Base-by-base conservation (phyloP, 2,113 vertebrate genomes). In the Ceuthmochares aereus region DNA sequence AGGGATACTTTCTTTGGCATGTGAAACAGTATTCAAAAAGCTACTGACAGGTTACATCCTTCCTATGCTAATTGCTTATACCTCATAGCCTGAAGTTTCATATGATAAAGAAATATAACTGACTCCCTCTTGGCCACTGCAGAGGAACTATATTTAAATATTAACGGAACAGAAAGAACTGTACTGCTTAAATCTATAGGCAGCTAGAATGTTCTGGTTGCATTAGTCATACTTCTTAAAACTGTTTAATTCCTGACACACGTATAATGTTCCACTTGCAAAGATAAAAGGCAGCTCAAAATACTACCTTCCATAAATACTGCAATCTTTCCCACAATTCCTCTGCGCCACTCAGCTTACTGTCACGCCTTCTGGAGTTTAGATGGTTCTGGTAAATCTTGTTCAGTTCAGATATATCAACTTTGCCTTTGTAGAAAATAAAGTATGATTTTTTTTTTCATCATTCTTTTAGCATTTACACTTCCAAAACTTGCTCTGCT, bases 271-370 rank as follows among this genome's bases (percentile, higher is more conserved):
- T 90, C 66, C 76, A 90, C 91, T 95, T 89, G 80, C 72, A 96
- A 93, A 78, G 94, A 97, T 84, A 97, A 95, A 77, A 95, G 95
- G 68, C 82, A 97, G 89, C 93, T 97, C 93, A 97, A 98, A 97
- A 92, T 87, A 97, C 76, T 98, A 99, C 99, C 99, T 98, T 98
- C 99, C 99, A 99, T 84, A 99, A 96, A 87, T 94, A 90, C 95
- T 98, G 98, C 84, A 99, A 97, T 89, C 95, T 98, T 91, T 96
- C 92, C 98, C 98, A 98, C 37, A 99, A 95, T 91, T 98, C 96
- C n/a, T 97, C 94, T 87, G 95, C 45, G 43, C 97, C 97, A 84
- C 56, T 94, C 58, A 83, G 89, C 63, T 97, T 92, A 84, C 40
- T 87, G 37, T 90, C 89, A 89, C 86, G 90, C 81, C 96, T 96